Conservation (phyloP, 1,140 invertebrate genomes). For the Rhopalosiphum maidis region DNA sequence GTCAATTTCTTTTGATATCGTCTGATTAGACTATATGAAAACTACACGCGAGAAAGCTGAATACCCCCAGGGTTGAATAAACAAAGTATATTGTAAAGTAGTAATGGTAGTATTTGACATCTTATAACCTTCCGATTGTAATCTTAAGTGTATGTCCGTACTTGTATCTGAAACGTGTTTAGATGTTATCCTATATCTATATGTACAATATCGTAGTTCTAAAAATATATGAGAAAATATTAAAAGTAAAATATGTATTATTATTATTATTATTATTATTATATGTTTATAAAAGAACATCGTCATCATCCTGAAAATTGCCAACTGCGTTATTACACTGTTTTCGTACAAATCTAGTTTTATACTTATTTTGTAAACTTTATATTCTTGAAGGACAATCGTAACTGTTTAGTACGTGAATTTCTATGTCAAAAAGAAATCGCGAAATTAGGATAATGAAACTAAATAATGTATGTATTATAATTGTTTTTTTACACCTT, state of each 20-base stretch:
- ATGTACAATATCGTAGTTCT: neutral
- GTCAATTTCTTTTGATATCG: neutral
- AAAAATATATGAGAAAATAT: constrained; percentile 5
- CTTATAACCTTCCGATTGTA: constrained; percentile 4
- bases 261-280: neutral
- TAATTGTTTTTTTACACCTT: neutral
- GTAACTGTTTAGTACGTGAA: neutral
- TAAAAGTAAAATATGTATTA: neutral
- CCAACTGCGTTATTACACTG: constrained; percentile 15
- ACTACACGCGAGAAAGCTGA: constrained; percentile 17
- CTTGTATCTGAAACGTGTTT: constrained; percentile 23
- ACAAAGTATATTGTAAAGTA: neutral
- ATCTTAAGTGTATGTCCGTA: neutral
- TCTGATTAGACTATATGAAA: neutral
- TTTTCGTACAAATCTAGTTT: neutral
- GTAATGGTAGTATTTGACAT: neutral
- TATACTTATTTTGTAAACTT: neutral
- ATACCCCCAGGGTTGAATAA: neutral
- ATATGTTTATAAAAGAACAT: neutral
- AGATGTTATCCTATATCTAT: neutral
- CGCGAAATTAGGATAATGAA: neutral
- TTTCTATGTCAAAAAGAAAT: constrained; percentile 14
- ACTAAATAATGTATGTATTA: neutral
- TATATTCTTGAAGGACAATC: neutral
- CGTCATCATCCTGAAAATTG: constrained; percentile 35